Evolutionary conservation across 2,888 invertebrate species (phyloP), one percentile per base, ranked within the genome.

Genomic region (Hydraecia micacea): DNA sequence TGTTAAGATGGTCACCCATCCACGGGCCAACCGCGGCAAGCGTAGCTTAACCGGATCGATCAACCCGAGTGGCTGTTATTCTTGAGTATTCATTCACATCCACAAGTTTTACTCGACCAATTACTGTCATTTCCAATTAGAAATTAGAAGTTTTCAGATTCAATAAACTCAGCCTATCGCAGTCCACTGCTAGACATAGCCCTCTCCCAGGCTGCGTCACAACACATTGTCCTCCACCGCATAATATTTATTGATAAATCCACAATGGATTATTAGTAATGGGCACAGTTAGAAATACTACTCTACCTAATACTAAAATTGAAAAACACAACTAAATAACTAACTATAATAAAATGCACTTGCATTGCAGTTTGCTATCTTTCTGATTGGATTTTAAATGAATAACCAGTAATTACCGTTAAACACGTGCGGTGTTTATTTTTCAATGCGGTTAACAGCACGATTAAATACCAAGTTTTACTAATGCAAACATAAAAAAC

Each of bases 381-480:
- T 42, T 42, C 28, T 83, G 66, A 86, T 84, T 83, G 75, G 72
- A 79, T 83, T 84, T 79, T 75, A 60, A 86, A 78, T 67, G 62
- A 69, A 73, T 69, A 58, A 49, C 25, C 52, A 42, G 39, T 71
- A 84, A 75, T 70, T 65, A 36, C 42, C 36, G 36, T 46, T 72
- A 82, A 83, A 74, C 83, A 78, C 72, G 75, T 75, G 83, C 18
- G 32, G 55, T 46, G 32, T 66, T 71, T 63, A 62, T 67, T 71
- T 85, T 67, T 74, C 55, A 80, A 76, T 1, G 18, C 42, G 36
- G 52, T 67, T 76, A 60, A 60, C 25, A 36, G n/a, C n/a, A 67
- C 15, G 36, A 81, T 49, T 46, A 21, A 46, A 73, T 46, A 46
- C 7, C n/a, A 63, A 42, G 25, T 39, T 55, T 73, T n/a, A 80